These are phyloP conservation scores for Onchidella celtica DNA, from an alignment of 2,888 invertebrate genomes.

Conservation along the genomic window DNA sequence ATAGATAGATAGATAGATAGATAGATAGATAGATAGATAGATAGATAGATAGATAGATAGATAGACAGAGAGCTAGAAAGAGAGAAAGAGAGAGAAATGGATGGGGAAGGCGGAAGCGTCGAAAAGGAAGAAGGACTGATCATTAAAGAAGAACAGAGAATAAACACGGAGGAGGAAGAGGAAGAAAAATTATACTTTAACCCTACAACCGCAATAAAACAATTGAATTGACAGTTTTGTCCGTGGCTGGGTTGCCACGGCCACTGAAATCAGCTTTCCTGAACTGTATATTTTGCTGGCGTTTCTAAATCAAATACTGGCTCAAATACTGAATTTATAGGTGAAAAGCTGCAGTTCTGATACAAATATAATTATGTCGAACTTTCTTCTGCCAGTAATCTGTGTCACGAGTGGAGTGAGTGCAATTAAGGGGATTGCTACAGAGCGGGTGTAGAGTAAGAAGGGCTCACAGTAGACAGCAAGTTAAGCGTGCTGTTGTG, in stretches of 20 bases:
- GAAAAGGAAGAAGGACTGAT: not conserved
- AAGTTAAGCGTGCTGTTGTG: too few species aligned
- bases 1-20: not conserved
- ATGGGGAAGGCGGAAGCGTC: not conserved
- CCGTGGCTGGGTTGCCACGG: too few species aligned
- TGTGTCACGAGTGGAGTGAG: too few species aligned
- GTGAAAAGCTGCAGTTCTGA: too few species aligned
- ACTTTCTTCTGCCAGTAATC: too few species aligned
- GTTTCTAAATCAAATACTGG: too few species aligned
- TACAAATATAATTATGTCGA: too few species aligned
- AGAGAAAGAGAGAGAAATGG: not conserved
- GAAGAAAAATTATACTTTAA: not conserved
- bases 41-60: not conserved
- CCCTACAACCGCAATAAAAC: not conserved
- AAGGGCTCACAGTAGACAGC: too few species aligned
- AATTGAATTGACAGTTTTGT: not conserved
- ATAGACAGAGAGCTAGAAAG: not conserved
- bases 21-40: not conserved
- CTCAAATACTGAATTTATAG: too few species aligned
- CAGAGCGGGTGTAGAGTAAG: too few species aligned
- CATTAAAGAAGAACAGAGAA: not conserved
- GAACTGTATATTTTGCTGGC: too few species aligned
- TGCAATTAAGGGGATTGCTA: too few species aligned
- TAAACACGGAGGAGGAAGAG: not conserved
- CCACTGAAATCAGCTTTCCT: not conserved